Evolutionary conservation across 2,113 vertebrate genomes (phyloP).

Genomic region (Aleadryas rufinucha): DNA sequence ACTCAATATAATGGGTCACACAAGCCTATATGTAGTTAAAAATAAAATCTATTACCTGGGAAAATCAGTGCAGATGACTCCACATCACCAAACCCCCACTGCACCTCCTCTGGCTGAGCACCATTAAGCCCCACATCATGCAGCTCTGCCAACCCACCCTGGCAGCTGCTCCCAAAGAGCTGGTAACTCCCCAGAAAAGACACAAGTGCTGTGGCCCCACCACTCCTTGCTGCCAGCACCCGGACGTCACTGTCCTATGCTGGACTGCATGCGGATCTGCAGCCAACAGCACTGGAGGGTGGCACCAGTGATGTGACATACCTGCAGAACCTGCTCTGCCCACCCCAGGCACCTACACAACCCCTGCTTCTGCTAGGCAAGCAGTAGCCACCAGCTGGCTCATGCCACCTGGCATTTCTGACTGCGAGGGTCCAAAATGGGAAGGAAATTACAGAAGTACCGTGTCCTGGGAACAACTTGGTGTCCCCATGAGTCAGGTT

Average conservation of each 20-base stretch:
- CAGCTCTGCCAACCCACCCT: neutral
- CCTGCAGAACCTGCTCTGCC: neutral
- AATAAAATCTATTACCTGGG: conserved; percentile 45
- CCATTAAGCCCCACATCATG: neutral
- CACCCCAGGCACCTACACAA: neutral
- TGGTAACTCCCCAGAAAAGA: neutral
- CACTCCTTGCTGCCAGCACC: neutral
- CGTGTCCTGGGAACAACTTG: neutral
- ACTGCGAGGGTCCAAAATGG: neutral
- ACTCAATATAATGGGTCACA: conserved; percentile 59
- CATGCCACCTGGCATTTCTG: neutral
- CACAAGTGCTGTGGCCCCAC: neutral
- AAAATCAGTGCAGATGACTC: neutral
- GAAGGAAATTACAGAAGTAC: neutral
- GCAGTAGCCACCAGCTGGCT: accelerated
- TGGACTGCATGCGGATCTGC: accelerated
- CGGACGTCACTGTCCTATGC: accelerated
- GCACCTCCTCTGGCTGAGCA: neutral
- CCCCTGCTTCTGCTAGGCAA: neutral
- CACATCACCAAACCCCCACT: neutral
- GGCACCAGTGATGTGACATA: accelerated
- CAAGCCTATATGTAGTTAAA: conserved; percentile 50
- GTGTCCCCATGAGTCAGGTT: neutral
- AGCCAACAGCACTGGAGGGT: accelerated
- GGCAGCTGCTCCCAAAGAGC: neutral